These are phyloP conservation scores for Liolophura sinensis DNA, from an alignment of 1,140 invertebrate genomes.

Conservation along the genomic window DNA sequence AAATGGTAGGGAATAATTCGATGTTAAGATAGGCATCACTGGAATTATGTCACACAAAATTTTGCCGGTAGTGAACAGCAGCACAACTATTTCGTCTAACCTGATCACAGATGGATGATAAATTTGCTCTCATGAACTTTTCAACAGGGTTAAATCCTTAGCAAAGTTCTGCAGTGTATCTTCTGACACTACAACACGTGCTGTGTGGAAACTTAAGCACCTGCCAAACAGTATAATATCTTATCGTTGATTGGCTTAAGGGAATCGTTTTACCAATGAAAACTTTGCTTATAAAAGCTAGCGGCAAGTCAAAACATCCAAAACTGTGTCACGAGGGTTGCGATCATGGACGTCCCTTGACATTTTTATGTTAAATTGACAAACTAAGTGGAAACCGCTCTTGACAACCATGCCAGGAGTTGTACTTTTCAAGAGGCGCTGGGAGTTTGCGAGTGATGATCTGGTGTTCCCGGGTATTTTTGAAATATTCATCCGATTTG, in stretches of 20 bases:
- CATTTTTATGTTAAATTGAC: neutral
- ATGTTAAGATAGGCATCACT: too few species aligned
- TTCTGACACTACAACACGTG: too few species aligned
- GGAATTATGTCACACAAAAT: too few species aligned
- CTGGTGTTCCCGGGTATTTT: constrained; percentile 44
- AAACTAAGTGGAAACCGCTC: neutral
- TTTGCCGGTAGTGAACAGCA: too few species aligned
- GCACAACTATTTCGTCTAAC: too few species aligned
- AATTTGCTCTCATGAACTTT: too few species aligned
- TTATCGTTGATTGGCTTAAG: neutral
- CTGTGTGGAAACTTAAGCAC: too few species aligned
- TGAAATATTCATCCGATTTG: constrained; percentile 34
- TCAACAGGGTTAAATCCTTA: too few species aligned
- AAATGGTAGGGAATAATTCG: too few species aligned
- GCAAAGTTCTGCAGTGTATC: too few species aligned
- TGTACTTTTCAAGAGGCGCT: constrained; percentile 37
- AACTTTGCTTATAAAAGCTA: neutral
- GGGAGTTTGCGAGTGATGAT: constrained; percentile 50
- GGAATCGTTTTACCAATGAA: neutral
- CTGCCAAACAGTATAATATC: too few species aligned
- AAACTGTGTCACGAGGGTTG: constrained; percentile 6
- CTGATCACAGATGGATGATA: too few species aligned
- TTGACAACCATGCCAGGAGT: constrained; percentile 42
- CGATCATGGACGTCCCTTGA: neutral
- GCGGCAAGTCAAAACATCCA: neutral